phyloP scores from a whole-genome alignment of 2,888 invertebrate genomes.

The Julus scanicus region DNA sequence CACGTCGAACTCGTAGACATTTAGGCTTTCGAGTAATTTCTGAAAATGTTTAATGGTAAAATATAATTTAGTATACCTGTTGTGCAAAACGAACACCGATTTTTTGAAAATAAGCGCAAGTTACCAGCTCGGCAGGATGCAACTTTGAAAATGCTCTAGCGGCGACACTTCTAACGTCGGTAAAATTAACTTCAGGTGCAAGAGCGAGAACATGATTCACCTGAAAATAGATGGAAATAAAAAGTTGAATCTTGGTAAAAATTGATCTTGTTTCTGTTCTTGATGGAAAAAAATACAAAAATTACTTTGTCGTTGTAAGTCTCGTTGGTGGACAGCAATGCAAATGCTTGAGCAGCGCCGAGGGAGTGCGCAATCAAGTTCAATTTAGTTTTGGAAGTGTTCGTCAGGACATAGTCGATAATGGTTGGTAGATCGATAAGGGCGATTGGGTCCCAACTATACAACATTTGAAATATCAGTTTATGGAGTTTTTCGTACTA shows the following conservation, averaged over 20 bases:
- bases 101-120: not conserved
- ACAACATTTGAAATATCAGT: not conserved
- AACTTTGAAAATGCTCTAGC: not conserved
- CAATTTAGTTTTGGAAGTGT: not conserved
- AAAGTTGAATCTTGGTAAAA: not conserved
- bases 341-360: constrained; percentile 7
- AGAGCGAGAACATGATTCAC: constrained; percentile 5
- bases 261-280: too few relatives aligned
- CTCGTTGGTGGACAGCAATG: not conserved
- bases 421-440: not conserved
- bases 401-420: not conserved
- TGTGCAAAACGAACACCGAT: too few relatives aligned
- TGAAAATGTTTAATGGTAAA: not conserved
- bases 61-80: not conserved
- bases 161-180: not conserved
- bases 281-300: not conserved
- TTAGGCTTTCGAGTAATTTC: not conserved
- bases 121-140: constrained; percentile 24
- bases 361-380: constrained; percentile 8
- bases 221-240: not conserved
- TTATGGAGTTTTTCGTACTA: not conserved
- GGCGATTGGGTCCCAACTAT: not conserved
- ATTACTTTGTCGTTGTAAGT: not conserved
- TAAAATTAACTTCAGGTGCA: constrained; percentile 12
- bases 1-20: not conserved